These are phyloP conservation scores for Harpalus rubripes DNA, from an alignment of 2,888 invertebrate species.

Conservation along the genomic window DNA sequence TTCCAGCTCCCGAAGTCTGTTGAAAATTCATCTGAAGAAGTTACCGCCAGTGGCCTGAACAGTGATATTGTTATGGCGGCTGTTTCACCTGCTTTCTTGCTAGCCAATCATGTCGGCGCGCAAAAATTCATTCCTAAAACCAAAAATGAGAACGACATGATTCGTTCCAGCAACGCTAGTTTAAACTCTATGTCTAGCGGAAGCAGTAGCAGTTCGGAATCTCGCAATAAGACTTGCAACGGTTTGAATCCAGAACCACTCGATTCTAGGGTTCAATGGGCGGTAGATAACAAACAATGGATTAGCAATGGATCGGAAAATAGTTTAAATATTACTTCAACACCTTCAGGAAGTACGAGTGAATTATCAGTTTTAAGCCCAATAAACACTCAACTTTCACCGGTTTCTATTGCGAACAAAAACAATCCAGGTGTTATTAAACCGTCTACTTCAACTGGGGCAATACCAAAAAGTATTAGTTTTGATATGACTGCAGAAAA, in stretches of 20 bases:
- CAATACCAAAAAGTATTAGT: slow-evolving; percentile 94
- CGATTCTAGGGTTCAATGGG: slow-evolving; percentile 72
- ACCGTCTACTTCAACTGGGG: slow-evolving; percentile 85
- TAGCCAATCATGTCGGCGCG: slow-evolving; percentile 72
- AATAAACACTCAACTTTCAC: slow-evolving; percentile 68
- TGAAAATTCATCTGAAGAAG: slow-evolving; percentile 57
- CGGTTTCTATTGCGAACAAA: slow-evolving; percentile 67
- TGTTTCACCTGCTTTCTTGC: slow-evolving; percentile 73
- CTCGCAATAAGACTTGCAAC: slow-evolving; percentile 72
- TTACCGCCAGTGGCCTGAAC: slow-evolving; percentile 54
- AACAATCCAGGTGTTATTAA: slow-evolving; percentile 74
- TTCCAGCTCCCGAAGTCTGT: slow-evolving; percentile 63
- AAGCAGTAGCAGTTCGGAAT: slow-evolving; percentile 78
- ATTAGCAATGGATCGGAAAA: slow-evolving; percentile 74
- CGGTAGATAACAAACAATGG: slow-evolving; percentile 73
- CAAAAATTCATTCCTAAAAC: slow-evolving; percentile 63
- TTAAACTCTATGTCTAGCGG: slow-evolving; percentile 79
- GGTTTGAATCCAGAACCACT: slow-evolving; percentile 46
- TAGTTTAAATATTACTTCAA: slow-evolving; percentile 74
- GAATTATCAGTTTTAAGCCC: slow-evolving; percentile 74
- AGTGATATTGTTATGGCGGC: slow-evolving; percentile 70
- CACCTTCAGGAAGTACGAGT: slow-evolving; percentile 75
- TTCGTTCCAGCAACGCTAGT: slow-evolving; percentile 80
- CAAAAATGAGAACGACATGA: slow-evolving; percentile 73
- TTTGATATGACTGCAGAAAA: slow-evolving; percentile 94